These are phyloP conservation scores for Diuraphis noxia DNA, from an alignment of 1,140 invertebrate genomes.

Conservation along the genomic window DNA sequence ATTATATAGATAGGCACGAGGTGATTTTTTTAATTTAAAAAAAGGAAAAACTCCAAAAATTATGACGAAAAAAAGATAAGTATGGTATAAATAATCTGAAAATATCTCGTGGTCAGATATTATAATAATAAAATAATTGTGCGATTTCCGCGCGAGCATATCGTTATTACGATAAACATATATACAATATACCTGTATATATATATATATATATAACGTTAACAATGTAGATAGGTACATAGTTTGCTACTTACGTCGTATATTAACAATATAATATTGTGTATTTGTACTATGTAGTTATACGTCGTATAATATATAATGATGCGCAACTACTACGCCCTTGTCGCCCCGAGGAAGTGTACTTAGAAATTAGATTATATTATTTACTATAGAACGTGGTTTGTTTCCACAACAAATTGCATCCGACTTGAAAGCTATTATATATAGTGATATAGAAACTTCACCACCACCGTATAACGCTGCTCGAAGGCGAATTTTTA, in stretches of 20 bases:
- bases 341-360: neutral
- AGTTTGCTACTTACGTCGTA: neutral
- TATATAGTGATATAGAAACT: neutral
- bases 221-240: neutral
- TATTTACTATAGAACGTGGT: neutral
- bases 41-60: neutral
- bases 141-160: neutral
- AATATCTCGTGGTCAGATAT: neutral
- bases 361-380: slow-evolving; percentile 1
- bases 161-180: neutral
- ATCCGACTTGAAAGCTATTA: neutral
- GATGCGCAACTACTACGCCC: neutral
- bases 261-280: neutral
- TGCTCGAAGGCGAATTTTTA: neutral
- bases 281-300: neutral
- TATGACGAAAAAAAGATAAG: neutral
- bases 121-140: neutral
- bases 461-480: neutral
- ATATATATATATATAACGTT: neutral
- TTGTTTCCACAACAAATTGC: slow-evolving; percentile 8
- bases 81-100: neutral
- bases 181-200: too few relatives aligned
- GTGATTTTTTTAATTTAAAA: neutral
- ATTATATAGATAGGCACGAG: neutral
- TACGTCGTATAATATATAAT: neutral